phyloP scores from a whole-genome alignment of 2,888 invertebrate genomes.

The Vesta saturnalis region DNA sequence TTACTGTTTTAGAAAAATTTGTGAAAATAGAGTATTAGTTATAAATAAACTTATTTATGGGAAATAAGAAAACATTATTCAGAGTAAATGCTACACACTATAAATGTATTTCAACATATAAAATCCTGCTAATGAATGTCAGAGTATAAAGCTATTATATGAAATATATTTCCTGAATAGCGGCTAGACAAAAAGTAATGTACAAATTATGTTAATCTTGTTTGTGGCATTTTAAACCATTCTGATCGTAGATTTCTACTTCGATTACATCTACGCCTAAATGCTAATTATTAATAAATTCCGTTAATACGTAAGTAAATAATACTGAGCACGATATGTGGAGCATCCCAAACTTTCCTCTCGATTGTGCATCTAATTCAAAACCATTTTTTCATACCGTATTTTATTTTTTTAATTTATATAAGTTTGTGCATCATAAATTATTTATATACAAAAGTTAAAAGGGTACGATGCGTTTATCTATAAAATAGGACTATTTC shows the following conservation, averaged over 20 bases:
- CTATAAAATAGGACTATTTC: no score
- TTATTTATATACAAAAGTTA: no score
- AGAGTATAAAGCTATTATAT: conserved; percentile 13
- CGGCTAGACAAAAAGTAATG: conserved; percentile 23
- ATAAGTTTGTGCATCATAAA: no score
- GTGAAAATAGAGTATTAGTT: not conserved
- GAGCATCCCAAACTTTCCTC: no score
- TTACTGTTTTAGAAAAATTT: not conserved
- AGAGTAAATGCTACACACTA: conserved; percentile 8
- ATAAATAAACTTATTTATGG: not conserved
- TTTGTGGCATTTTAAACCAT: conserved; percentile 20
- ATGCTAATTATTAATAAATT: conserved; percentile 20
- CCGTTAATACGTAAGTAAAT: conserved; percentile 8
- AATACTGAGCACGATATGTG: no score
- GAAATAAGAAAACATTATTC: not conserved
- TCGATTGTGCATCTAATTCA: no score
- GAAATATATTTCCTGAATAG: conserved; percentile 25
- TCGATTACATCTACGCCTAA: conserved; percentile 1
- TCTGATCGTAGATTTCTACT: conserved; percentile 15
- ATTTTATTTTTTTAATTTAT: no score
- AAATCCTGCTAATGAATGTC: conserved; percentile 22
- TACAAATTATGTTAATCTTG: conserved; percentile 24
- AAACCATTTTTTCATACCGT: no score
- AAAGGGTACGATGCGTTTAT: no score
- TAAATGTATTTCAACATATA: conserved; percentile 14